Evolutionary conservation across 2,113 vertebrate species (phyloP).

Genomic region (Centropus unirufus): DNA sequence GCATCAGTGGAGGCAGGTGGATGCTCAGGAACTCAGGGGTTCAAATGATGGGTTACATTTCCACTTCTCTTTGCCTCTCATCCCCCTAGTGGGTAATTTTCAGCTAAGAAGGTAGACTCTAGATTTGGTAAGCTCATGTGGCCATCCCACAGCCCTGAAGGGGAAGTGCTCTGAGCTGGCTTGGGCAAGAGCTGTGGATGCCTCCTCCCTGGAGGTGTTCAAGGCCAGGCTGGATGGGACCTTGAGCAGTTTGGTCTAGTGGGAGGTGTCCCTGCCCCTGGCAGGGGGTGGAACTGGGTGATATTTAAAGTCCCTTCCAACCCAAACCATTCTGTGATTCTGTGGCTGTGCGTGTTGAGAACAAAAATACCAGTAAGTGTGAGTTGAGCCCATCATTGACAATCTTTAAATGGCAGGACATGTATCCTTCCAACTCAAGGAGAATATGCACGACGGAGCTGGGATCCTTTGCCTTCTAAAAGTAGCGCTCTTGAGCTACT

Average conservation of each 20-base stretch:
- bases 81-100: not conserved
- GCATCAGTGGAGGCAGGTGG: fast-evolving
- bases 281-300: too few relatives aligned
- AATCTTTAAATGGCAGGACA: not conserved
- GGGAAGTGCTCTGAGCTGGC: not conserved
- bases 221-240: too few relatives aligned
- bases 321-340: too few relatives aligned
- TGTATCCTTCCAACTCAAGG: not conserved
- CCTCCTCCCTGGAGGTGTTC: too few relatives aligned
- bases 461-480: not conserved
- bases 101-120: not conserved
- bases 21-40: not conserved
- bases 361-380: too few relatives aligned
- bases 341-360: too few relatives aligned
- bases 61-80: too few relatives aligned
- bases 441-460: not conserved
- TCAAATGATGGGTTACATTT: not conserved
- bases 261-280: too few relatives aligned
- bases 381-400: not conserved
- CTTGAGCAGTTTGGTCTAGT: too few relatives aligned
- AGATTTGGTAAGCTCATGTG: not conserved
- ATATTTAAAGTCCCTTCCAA: too few relatives aligned
- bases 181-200: not conserved
- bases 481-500: not conserved
- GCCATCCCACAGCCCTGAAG: not conserved